Conservation (phyloP, 1,140 invertebrate genomes). For the Cotesia vestalis region DNA sequence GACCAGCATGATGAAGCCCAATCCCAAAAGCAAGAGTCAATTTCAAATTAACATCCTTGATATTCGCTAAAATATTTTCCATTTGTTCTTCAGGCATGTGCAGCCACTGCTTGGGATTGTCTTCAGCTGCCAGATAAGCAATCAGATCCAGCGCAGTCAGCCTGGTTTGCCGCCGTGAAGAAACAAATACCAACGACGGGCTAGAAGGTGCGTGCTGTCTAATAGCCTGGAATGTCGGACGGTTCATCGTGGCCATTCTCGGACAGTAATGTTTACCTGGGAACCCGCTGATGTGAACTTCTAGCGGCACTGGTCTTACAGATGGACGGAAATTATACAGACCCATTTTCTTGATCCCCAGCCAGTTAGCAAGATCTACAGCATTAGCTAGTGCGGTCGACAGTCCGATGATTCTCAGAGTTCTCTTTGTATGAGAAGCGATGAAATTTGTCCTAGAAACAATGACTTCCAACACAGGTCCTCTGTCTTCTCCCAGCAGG, state of each 20-base stretch:
- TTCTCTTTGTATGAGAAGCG: slow-evolving; percentile 80
- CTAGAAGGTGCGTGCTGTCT: slow-evolving; percentile 89
- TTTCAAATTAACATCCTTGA: slow-evolving; percentile 92
- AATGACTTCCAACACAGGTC: slow-evolving; percentile 86
- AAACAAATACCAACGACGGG: slow-evolving; percentile 95
- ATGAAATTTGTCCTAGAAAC: slow-evolving; percentile 94
- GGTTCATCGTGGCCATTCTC: slow-evolving; percentile 99
- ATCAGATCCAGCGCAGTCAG: slow-evolving; percentile 97
- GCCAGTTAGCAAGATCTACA: slow-evolving; percentile 95
- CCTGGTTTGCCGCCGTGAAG: slow-evolving; percentile 95
- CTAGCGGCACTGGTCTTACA: slow-evolving; percentile 95
- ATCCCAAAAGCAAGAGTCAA: slow-evolving; percentile 96
- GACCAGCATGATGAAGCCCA: slow-evolving; percentile 96
- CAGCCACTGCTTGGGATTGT: slow-evolving; percentile 95
- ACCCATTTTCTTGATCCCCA: slow-evolving; percentile 88
- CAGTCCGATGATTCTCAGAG: slow-evolving; percentile 89
- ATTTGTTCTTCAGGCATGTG: slow-evolving; percentile 89
- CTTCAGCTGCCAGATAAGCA: slow-evolving; percentile 89
- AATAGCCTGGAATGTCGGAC: slow-evolving; percentile 97
- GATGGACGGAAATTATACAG: slow-evolving; percentile 98
- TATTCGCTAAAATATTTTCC: slow-evolving; percentile 76
- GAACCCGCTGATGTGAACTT: slow-evolving; percentile 93
- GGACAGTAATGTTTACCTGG: slow-evolving; percentile 98
- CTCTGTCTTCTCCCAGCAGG: slow-evolving; percentile 89
- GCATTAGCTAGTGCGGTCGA: slow-evolving; percentile 99